Conservation (phyloP, 2,888 invertebrate genomes). For the Sussaba pulchella region DNA sequence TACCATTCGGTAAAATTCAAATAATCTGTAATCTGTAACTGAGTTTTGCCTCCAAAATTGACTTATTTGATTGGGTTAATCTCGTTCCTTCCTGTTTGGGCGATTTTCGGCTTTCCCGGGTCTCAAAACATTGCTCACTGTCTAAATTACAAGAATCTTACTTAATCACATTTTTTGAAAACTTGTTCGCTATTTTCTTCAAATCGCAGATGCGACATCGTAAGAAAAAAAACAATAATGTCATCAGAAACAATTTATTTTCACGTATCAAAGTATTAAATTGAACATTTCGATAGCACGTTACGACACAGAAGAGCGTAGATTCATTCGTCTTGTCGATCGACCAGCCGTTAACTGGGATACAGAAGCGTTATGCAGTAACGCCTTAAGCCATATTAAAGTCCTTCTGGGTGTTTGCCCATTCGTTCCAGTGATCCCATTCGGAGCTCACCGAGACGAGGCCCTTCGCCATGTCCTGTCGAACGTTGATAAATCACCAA, state of each 20-base stretch:
- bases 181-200: too few relatives aligned
- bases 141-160: too few relatives aligned
- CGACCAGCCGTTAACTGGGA: not conserved
- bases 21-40: too few relatives aligned
- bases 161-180: too few relatives aligned
- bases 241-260: constrained; percentile 38
- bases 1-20: too few relatives aligned
- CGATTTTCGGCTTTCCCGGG: too few relatives aligned
- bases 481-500: constrained; percentile 50
- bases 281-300: not conserved
- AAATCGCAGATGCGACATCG: too few relatives aligned
- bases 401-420: constrained; percentile 71
- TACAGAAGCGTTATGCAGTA: not conserved
- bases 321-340: not conserved
- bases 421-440: constrained; percentile 76
- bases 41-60: too few relatives aligned
- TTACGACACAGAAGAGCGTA: constrained; percentile 10
- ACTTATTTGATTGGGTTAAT: too few relatives aligned
- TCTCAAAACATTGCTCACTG: too few relatives aligned
- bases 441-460: constrained; percentile 81
- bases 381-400: constrained; percentile 58
- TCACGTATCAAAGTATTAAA: constrained; percentile 40
- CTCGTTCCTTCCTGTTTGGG: too few relatives aligned
- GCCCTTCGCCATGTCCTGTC: constrained; percentile 84
- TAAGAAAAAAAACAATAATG: not conserved